Base-by-base conservation (phyloP, 2,888 invertebrate genomes). In the Andrena fulva region DNA sequence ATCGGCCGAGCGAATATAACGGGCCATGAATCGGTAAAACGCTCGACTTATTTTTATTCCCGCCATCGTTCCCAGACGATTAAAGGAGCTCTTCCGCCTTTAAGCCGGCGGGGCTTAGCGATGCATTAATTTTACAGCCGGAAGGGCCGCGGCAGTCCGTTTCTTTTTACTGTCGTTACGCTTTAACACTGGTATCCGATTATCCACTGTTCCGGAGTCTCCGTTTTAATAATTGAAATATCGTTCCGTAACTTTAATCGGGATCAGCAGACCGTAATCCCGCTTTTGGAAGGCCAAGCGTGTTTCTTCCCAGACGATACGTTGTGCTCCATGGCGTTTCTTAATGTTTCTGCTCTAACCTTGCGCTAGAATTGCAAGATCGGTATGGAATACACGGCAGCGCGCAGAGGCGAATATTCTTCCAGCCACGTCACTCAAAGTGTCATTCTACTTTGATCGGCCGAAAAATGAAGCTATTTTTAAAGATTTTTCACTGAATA, bases 41-140 rank as follows among this genome's bases (percentile, higher is more conserved):
- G 64, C 8, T 2, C 52, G 35, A 33, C 29, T 69, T 73, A 81
- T 64, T 69, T 69, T 77, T 59, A 80, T 66, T 71, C 50, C 35
- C 33, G 16, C 52, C 31, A 29, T 27, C 73, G 56, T 35, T 48
- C 52, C 52, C 20, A 52, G 7, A 6, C 29, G 69, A 81, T 52
- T 80, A 74, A 56, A 69, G 59, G 66, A 79, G 54, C 35, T 79
- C 66, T 27, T 16, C 27, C 54, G 74, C 66, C 59, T 62, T 70
- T 48, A 70, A 74, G 54, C 66, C 6, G 12, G 56, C 24, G 56
- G 56, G 81, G 60, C 59, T 81, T 74, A 79, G 64, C 73, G 69
- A 20, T 24, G 60, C 69, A 79, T 74, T 79, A 64, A 69, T 66
- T 76, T 76, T 52, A 60, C 42, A 24, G 42, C 33, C 52, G 50